Evolutionary conservation across 2,113 vertebrate genomes (phyloP).

Genomic region (Chaetodon trifascialis): DNA sequence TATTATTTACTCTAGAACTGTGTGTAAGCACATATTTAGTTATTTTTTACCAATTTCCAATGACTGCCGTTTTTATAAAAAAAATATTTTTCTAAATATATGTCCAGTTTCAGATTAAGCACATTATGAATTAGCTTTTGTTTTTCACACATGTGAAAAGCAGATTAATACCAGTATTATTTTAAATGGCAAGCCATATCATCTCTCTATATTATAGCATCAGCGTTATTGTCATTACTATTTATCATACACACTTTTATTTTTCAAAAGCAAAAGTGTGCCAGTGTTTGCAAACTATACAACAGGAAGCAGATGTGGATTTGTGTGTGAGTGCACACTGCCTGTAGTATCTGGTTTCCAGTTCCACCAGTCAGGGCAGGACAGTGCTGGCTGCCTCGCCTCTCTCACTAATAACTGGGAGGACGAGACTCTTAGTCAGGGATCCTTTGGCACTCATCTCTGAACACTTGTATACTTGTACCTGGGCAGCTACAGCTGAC

Average conservation of each 20-base stretch:
- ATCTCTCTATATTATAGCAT: not conserved
- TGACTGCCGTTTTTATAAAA: not conserved
- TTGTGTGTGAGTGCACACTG: slow-evolving; percentile 5
- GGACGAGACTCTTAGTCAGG: slow-evolving; percentile 29
- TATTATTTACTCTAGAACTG: not conserved
- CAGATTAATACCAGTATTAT: not conserved
- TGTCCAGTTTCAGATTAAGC: not conserved
- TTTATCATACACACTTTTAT: not conserved
- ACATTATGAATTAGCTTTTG: not conserved
- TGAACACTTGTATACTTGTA: slow-evolving; percentile 56
- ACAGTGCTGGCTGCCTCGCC: slow-evolving; percentile 18
- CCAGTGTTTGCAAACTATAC: slow-evolving; percentile 13
- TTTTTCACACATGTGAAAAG: not conserved
- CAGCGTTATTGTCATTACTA: not conserved
- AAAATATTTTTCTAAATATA: not conserved
- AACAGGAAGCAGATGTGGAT: slow-evolving; percentile 21
- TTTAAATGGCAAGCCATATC: not conserved
- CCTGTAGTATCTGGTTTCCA: slow-evolving; percentile 49
- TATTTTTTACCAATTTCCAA: not conserved
- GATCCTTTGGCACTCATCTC: slow-evolving; percentile 50
- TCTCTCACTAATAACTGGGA: slow-evolving; percentile 46
- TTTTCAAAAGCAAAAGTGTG: not conserved
- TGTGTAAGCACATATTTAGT: not conserved
- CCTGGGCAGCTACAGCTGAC: slow-evolving; percentile 45
- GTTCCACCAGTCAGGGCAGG: slow-evolving; percentile 50